Conservation (phyloP, 2,888 invertebrate species). For the Salpingus planirostris region DNA sequence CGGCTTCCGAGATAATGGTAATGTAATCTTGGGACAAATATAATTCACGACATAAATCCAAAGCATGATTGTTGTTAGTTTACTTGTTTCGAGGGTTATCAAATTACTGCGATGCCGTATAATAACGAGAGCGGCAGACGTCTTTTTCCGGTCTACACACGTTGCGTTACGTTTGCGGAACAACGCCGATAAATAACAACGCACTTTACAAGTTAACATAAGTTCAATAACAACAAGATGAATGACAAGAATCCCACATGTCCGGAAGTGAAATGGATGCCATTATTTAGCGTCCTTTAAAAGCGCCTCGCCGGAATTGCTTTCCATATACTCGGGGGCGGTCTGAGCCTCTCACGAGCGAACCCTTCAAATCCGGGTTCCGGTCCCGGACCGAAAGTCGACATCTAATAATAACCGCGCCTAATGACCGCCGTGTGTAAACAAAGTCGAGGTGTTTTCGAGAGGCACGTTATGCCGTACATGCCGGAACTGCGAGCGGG, state of each 20-base stretch:
- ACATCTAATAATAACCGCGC: too few relatives aligned
- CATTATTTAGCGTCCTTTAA: conserved; percentile 14
- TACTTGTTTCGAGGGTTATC: conserved; percentile 32
- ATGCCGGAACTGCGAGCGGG: too few relatives aligned
- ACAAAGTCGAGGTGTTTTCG: too few relatives aligned
- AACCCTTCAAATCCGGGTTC: background rate
- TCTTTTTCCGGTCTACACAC: background rate
- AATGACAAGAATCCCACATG: conserved; percentile 18
- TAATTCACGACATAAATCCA: conserved; percentile 38
- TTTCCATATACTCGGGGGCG: conserved; percentile 13
- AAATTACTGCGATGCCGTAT: conserved; percentile 17
- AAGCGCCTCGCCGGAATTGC: conserved; percentile 9
- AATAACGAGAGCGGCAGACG: background rate
- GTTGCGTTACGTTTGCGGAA: background rate
- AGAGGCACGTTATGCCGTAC: too few relatives aligned
- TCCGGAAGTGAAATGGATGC: conserved; percentile 19
- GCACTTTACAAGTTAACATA: conserved; percentile 10
- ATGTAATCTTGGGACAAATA: conserved; percentile 41
- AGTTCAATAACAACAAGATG: conserved; percentile 12
- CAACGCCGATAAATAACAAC: conserved; percentile 8
- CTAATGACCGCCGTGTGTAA: too few relatives aligned
- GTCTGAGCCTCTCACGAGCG: too few relatives aligned
- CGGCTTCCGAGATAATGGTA: conserved; percentile 34
- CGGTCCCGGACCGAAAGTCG: too few relatives aligned
- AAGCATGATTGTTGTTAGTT: conserved; percentile 35